Base-by-base conservation (phyloP, 1,140 invertebrate genomes). In the Atta colombica region DNA sequence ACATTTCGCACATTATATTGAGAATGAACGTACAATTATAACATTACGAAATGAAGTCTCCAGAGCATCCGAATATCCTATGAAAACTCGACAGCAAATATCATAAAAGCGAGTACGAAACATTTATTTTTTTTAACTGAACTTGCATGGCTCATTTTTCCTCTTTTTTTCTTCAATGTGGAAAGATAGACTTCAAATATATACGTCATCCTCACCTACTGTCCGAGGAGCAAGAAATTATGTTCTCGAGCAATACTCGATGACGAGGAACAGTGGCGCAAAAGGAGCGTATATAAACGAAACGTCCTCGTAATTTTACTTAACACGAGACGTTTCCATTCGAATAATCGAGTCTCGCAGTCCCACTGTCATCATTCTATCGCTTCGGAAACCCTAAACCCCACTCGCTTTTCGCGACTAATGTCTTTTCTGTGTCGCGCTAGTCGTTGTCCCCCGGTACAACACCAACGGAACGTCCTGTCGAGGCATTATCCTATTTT, bases 361-460 rank as follows among this genome's bases (percentile, higher is more conserved):
- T 92, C 90, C 89, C 81, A 85, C 53, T 75, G 58, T 86, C 77
- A 66, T 80, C 80, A 31, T 87, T 65, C 89, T 74, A 75, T 89
- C 85, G 58, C 77, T 86, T 88, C 88, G 66, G 49, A 87, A 78
- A 61, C 75, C 72, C 87, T 71, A 86, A 82, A 69, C 78, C 72
- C 84, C 87, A 81, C 85, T 63, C 60, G 66, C 87, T 81, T 89
- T 90, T 86, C 89, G 92, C 88, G 78, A 92, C 93, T 95, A 95
- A 95, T 95, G 94, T 94, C 94, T 95, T 94, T 95, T 95, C 94
- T 94, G 94, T 95, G 94, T 95, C 93, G 91, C 80, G 84, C 91
- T 88, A 89, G 91, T 87, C 92, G 85, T 89, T 91, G 92, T 94
- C 93, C 93, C 94, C 93, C 89, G 90, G 85, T 89, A 69, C 39